Evolutionary conservation across 2,797 vertebrate species (phyloP), one percentile per base, ranked within the genome.

Genomic region (Tapirus indicus): DNA sequence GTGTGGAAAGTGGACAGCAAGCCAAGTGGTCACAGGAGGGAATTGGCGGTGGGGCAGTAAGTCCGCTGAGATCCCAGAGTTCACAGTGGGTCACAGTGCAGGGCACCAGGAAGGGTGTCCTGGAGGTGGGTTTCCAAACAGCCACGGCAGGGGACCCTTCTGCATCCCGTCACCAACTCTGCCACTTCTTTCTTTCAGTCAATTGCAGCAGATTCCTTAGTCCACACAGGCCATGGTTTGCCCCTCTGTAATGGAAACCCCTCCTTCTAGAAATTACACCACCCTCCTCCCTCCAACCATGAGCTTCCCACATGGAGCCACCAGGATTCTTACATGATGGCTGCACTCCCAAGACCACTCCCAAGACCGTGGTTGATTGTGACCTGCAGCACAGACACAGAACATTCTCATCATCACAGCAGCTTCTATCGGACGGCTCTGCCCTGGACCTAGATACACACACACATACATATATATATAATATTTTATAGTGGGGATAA

Each of bases 11-110:
- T 6, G 21, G 71, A 35, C 6, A 5, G 32, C 83, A 35, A 68
- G 38, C 71, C 49, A 10, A 21, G 58, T 6, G 20, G 89, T 35
- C 25, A 52, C 56, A 38, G 38, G 21, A 85, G 21, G 49, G 60
- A 25, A 18, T 25, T 5, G 29, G 3, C 0, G 1, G 49, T 4
- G 29, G 35, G 12, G 49, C 38, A 11, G 6, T 11, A 23, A 16
- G 72, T 29, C 20, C 35, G 35, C 35, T 7, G 0, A 29, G 38
- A 58, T 6, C 62, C 38, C 69, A 2, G 35, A 21, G 17, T 7
- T 23, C 74, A 6, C 6, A 2, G 62, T 4, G 10, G n/a, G 64
- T 29, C 18, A 8, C 4, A 13, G 17, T 47, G 72, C 41, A 0
- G 12, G 29, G 38, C 71, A 16, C 49, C 16, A 56, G 38, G 38